Base-by-base conservation (phyloP, 2,888 invertebrate genomes). In the Merodon equestris region DNA sequence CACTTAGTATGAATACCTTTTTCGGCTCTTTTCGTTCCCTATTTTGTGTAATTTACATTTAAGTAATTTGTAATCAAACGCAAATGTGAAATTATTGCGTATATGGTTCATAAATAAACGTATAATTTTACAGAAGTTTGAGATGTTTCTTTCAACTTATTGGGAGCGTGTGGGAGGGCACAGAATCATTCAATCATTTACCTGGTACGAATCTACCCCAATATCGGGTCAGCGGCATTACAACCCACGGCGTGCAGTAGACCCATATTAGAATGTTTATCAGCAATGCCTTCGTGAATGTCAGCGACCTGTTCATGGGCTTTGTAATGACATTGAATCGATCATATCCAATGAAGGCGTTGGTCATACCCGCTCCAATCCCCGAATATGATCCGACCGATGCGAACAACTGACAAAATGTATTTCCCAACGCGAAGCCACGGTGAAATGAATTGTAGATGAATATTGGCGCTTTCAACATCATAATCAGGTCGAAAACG, bases 151-250 rank as follows among this genome's bases (percentile, higher is more conserved):
- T n/a, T n/a, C n/a, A n/a, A n/a, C n/a, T n/a, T n/a, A n/a, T n/a
- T n/a, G n/a, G n/a, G n/a, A n/a, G n/a, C n/a, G n/a, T n/a, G n/a
- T n/a, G n/a, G n/a, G n/a, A n/a, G n/a, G n/a, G n/a, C n/a, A n/a
- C n/a, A n/a, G n/a, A n/a, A n/a, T 27, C 7, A 40, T 51, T 38
- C 10, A 53, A 15, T 13, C 34, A 82, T 81, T 70, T 82, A 84
- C 85, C 95, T 86, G 96, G 95, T 50, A 93, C 95, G 86, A 91
- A 96, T 86, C 95, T 90, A 48, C 95, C 95, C 96, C 96, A 97
- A 56, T 95, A 91, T 85, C 94, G 93, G 61, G 95, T 91, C 9
- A 94, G 88, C 0, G 96, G 96, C 85, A 96, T 88, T 18, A 95
- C 87, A 0, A 93, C 93, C 95, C 96, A 96, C 0, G 96, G 96